Conservation (phyloP, 2,797 vertebrate species). For the Siniperca obscura region DNA sequence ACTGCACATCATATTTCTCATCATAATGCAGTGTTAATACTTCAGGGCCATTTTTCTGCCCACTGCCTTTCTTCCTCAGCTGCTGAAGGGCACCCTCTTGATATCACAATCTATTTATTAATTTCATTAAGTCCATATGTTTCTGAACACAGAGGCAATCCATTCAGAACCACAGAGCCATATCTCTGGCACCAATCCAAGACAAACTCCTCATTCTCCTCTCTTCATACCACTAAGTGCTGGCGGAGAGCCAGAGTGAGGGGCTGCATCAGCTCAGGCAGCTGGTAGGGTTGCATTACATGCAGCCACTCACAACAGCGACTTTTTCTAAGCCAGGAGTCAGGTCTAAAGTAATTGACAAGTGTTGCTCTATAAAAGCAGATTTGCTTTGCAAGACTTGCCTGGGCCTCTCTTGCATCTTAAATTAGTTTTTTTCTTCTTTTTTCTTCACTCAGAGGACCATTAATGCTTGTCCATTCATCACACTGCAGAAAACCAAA, state of each 20-base stretch:
- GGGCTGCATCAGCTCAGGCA: slow-evolving; percentile 61
- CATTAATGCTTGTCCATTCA: slow-evolving; percentile 59
- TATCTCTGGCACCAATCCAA: slow-evolving; percentile 74
- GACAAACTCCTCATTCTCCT: slow-evolving; percentile 74
- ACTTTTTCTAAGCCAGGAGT: slow-evolving; percentile 62
- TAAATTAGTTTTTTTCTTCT: slow-evolving; percentile 30
- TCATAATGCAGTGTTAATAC: slow-evolving; percentile 76
- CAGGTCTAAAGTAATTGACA: slow-evolving; percentile 73
- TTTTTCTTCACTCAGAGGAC: slow-evolving; percentile 31
- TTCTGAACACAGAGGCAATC: slow-evolving; percentile 71
- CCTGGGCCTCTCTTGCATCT: slow-evolving; percentile 51
- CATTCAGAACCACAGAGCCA: slow-evolving; percentile 72
- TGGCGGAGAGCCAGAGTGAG: slow-evolving; percentile 69
- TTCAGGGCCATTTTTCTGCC: slow-evolving; percentile 57
- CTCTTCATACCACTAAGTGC: slow-evolving; percentile 72
- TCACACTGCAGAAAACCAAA: slow-evolving; percentile 34
- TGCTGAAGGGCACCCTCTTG: slow-evolving; percentile 73
- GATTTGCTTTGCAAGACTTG: slow-evolving; percentile 64
- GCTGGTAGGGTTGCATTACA: slow-evolving; percentile 66
- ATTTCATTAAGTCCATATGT: slow-evolving; percentile 81
- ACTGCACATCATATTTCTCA: slow-evolving; percentile 66
- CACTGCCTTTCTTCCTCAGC: slow-evolving; percentile 53
- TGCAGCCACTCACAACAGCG: slow-evolving; percentile 67
- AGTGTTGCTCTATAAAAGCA: slow-evolving; percentile 74
- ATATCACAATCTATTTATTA: slow-evolving; percentile 76